Percentiles rank a stretch among this genome's conserved stretches.
These are phyloP conservation scores for Sphaeridia pumilis DNA, from an alignment of 2,888 invertebrate species.

Conservation along the genomic window DNA sequence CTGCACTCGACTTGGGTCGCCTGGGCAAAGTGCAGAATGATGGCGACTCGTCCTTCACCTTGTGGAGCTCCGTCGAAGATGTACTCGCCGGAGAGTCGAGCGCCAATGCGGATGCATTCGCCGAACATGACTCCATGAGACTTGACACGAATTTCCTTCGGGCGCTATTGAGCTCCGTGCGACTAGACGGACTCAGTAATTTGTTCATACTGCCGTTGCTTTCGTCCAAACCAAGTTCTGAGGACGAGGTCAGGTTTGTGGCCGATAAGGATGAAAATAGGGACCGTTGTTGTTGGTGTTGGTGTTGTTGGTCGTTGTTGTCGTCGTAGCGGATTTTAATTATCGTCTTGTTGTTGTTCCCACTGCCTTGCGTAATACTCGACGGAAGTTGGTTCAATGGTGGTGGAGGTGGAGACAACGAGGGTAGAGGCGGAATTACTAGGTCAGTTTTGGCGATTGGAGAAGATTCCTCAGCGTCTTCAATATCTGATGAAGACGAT, in stretches of 20 bases:
- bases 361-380: too few species aligned
- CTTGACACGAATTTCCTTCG: constrained; percentile 33
- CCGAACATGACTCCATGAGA: constrained; percentile 31
- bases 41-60: constrained; percentile 28
- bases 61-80: constrained; percentile 6
- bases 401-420: constrained; percentile 11
- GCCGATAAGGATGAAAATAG: constrained; percentile 12
- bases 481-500: not conserved
- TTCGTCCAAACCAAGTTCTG: not conserved
- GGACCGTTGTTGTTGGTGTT: not conserved
- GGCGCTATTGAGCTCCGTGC: constrained; percentile 29
- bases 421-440: constrained; percentile 15
- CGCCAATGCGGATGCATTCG: constrained; percentile 27
- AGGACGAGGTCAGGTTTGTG: not conserved
- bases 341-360: constrained; percentile 33
- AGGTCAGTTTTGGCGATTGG: not conserved
- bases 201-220: constrained; percentile 1
- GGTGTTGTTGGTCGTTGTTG: not conserved
- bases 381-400: constrained; percentile 24
- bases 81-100: constrained; percentile 24
- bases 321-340: constrained; percentile 35
- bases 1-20: constrained; percentile 54
- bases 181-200: constrained; percentile 8
- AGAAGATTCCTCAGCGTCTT: constrained; percentile 2
- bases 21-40: constrained; percentile 59